Evolutionary conservation across 2,113 vertebrate species (phyloP).

Genomic region (Noctilio leporinus): DNA sequence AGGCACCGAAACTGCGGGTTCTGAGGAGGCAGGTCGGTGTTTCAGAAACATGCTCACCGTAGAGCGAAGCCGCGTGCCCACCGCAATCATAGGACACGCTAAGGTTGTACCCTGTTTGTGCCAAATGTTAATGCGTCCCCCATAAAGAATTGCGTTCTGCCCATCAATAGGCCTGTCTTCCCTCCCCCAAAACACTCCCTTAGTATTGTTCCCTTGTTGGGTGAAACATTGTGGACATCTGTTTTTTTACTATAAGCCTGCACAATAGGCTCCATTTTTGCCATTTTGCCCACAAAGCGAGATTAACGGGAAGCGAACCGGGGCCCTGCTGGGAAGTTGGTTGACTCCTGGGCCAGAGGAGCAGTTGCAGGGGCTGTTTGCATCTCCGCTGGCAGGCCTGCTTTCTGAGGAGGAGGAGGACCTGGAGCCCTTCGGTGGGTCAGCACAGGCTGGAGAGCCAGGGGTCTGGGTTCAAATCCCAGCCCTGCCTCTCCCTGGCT

Average conservation of each 20-base stretch:
- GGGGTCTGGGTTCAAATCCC: background rate
- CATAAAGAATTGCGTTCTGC: background rate
- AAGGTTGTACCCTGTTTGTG: accelerated
- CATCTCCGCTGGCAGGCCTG: accelerated
- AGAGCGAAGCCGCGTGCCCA: accelerated
- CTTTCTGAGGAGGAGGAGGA: background rate
- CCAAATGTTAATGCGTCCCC: background rate
- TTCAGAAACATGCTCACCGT: background rate
- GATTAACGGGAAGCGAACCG: background rate
- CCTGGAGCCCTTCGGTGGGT: background rate
- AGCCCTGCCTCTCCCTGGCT: background rate
- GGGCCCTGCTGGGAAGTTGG: background rate
- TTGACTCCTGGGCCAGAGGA: background rate
- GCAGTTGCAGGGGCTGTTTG: background rate
- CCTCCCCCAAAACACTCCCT: background rate
- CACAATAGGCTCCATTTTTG: background rate
- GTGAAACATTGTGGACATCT: no score
- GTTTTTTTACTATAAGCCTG: background rate
- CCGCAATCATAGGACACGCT: accelerated
- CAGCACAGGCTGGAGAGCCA: background rate
- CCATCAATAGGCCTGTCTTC: no score
- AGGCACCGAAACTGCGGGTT: background rate
- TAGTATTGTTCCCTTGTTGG: background rate
- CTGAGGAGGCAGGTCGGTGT: accelerated
- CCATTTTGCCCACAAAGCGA: background rate